Percentiles rank a stretch among this genome's conserved stretches.
These are phyloP conservation scores for Orthonychiurus folsomi DNA, from an alignment of 2,888 invertebrate species.

Conservation along the genomic window DNA sequence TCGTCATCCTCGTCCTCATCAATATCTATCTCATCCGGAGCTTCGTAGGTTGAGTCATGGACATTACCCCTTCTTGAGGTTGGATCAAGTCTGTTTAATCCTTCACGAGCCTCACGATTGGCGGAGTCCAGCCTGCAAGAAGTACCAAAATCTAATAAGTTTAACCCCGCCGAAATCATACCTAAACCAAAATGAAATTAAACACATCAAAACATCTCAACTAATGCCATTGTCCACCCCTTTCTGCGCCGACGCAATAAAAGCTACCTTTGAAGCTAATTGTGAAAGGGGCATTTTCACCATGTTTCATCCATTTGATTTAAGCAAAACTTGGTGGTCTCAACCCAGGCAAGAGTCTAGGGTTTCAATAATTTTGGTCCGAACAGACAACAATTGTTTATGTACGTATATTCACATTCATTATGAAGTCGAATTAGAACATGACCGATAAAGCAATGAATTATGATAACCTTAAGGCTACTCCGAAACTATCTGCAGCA, in stretches of 20 bases:
- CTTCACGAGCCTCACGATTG: constrained; percentile 56
- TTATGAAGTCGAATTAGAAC: no score
- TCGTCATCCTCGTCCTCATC: constrained; percentile 34
- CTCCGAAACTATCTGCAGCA: constrained; percentile 59
- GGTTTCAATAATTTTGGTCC: no score
- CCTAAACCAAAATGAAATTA: neutral
- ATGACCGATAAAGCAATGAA: no score
- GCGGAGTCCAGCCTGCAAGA: constrained; percentile 54
- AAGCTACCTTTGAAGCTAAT: no score
- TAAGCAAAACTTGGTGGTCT: no score
- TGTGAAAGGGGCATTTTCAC: no score
- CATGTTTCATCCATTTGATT: no score
- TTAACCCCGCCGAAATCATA: neutral
- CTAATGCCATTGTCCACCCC: no score
- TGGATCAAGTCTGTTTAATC: constrained; percentile 55
- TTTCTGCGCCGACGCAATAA: no score
- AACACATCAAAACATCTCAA: neutral
- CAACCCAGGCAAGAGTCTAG: no score
- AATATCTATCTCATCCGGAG: constrained; percentile 28
- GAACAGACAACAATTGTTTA: no score
- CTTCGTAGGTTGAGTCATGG: constrained; percentile 18
- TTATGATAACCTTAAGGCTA: constrained; percentile 53
- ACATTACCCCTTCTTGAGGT: constrained; percentile 43
- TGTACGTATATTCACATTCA: no score
- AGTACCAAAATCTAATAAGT: constrained; percentile 11